Percentiles rank a stretch among this genome's conserved stretches.
Conservation (phyloP, 2,797 vertebrate species). For the Coilia nasus region DNA sequence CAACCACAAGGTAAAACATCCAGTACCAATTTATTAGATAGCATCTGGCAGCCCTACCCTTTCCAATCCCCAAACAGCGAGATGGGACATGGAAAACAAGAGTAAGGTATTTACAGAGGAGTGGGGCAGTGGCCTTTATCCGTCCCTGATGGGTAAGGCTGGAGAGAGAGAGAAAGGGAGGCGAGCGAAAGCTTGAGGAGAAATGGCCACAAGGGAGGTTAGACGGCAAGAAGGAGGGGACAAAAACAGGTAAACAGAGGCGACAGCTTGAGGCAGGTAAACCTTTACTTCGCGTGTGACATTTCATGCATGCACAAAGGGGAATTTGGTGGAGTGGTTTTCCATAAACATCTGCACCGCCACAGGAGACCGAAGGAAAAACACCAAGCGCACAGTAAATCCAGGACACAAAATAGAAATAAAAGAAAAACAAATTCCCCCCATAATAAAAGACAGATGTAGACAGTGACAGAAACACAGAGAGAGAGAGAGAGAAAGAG, state of each 20-base stretch:
- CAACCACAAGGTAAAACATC: background rate
- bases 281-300: background rate
- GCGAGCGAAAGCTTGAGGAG: background rate
- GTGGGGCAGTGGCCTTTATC: background rate
- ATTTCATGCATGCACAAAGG: background rate
- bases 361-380: background rate
- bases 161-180: background rate
- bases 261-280: background rate
- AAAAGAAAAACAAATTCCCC: constrained; percentile 18
- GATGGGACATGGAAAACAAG: background rate
- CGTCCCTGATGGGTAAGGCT: background rate
- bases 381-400: background rate
- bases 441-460: background rate
- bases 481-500: no score
- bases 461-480: constrained; percentile 31
- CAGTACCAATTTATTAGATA: background rate
- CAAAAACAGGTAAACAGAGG: background rate
- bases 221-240: background rate
- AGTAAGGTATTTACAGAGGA: background rate
- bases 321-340: background rate
- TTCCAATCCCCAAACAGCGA: background rate
- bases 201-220: background rate
- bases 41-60: background rate
- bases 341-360: background rate
- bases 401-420: constrained; percentile 36